Evolutionary conservation across 2,888 invertebrate species (phyloP), one percentile per base, ranked within the genome.

Genomic region (Thecophora atra): DNA sequence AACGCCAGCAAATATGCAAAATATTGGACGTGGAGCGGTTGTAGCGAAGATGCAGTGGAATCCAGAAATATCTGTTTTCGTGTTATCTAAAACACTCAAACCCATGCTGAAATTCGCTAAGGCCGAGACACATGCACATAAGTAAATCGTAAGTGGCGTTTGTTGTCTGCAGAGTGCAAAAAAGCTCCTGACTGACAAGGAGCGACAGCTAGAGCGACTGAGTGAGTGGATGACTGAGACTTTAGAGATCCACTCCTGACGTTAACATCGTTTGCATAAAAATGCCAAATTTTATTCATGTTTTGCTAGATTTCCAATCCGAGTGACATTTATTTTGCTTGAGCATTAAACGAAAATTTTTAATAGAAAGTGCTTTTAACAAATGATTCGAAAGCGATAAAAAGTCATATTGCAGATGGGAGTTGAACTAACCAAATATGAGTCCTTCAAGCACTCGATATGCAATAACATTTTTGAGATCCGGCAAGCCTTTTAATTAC

Each of bases 311-410:
- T 17, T 65, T 65, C 15, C 21, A 26, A 21, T 44, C 44, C 17
- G 28, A 52, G 51, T 66, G 67, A 56, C 67, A 56, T 67, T 67
- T 67, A 67, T 67, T 67, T 54, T 67, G 28, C 6, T 64, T 37
- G 11, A 60, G 30, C 17, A 11, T 15, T 30, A 60, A 37, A n/a
- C 19, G 1, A 56, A 26, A 56, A 26, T 56, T 15, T 56, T 56
- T 5, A 56, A 21, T 26, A 21, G 15, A 56, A 56, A 56, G 24
- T 13, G 15, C 15, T 56, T 26, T 24, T 26, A 56, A 56, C 24
- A 13, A n/a, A 24, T 26, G 11, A 15, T 56, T 26, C 15, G 11
- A 17, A 56, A 56, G 6, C 17, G 56, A 8, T 26, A 21, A 56
- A 15, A 56, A 26, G 13, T 26, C 13, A 24, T 11, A 37, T 8